These are phyloP conservation scores for Brachionus plicatilis DNA, from an alignment of 1,140 invertebrate species.

Conservation along the genomic window DNA sequence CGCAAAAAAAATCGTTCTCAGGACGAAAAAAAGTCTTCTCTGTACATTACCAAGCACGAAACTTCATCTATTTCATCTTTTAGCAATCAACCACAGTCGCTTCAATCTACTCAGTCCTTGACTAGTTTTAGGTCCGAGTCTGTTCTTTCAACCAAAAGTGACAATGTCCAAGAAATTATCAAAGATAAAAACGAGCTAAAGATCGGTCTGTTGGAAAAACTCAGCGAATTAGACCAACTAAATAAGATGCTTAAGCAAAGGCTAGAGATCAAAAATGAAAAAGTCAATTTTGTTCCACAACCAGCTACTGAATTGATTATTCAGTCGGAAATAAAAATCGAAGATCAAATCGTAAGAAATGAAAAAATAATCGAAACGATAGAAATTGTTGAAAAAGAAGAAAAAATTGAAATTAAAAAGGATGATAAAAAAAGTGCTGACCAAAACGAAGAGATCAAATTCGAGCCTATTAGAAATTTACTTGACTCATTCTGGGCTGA, in stretches of 20 bases:
- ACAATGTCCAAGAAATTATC: neutral
- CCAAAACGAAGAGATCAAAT: neutral
- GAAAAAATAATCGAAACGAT: neutral
- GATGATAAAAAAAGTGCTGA: neutral
- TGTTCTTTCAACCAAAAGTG: neutral
- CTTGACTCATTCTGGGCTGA: slow-evolving; percentile 13
- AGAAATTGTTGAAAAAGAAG: neutral
- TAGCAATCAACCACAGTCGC: neutral
- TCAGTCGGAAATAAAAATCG: neutral
- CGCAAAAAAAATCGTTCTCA: neutral
- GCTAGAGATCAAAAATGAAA: neutral
- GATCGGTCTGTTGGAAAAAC: neutral
- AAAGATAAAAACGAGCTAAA: slow-evolving; percentile 26
- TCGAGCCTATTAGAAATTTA: slow-evolving; percentile 1
- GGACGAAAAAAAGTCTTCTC: neutral
- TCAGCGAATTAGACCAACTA: neutral
- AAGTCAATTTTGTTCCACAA: neutral
- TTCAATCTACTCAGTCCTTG: neutral
- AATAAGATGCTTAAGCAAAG: neutral
- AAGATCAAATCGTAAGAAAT: neutral
- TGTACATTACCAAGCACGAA: neutral
- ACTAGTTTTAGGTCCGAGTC: neutral
- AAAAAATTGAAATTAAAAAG: neutral
- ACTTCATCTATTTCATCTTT: neutral
- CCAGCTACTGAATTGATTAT: neutral